Conservation (phyloP, 2,888 invertebrate genomes). For the Deroplatys truncata region DNA sequence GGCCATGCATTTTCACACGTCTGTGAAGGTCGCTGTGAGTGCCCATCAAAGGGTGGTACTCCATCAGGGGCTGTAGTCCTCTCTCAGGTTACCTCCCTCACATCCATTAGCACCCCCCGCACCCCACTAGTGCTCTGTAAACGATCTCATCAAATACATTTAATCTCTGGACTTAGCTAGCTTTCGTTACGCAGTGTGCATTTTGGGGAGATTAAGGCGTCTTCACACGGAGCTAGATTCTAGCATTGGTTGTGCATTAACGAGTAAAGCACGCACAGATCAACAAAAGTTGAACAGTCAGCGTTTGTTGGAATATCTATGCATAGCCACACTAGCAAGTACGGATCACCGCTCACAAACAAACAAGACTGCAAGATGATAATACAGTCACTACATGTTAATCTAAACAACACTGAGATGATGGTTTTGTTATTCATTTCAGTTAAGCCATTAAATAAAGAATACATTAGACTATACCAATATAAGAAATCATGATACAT, state of each 20-base stretch:
- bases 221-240: not conserved
- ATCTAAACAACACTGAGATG: no score
- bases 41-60: not conserved
- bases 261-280: no score
- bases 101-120: not conserved
- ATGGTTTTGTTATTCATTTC: no score
- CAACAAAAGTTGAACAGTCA: no score
- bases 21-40: not conserved
- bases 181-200: not conserved
- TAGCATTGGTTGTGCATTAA: not conserved
- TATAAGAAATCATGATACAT: no score
- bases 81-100: not conserved
- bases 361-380: no score
- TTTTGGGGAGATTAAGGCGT: not conserved
- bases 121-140: not conserved
- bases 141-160: slow-evolving; percentile 7
- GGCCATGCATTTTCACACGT: not conserved
- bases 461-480: no score
- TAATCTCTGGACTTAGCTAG: slow-evolving; percentile 10
- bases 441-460: no score
- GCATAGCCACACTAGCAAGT: no score
- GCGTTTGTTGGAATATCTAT: no score
- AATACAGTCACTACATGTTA: no score
- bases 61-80: not conserved
- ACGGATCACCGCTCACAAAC: no score